Percentiles rank a stretch among this genome's conserved stretches.
These are phyloP conservation scores for Phocides pigmalion DNA, from an alignment of 1,140 invertebrate genomes.

Conservation along the genomic window DNA sequence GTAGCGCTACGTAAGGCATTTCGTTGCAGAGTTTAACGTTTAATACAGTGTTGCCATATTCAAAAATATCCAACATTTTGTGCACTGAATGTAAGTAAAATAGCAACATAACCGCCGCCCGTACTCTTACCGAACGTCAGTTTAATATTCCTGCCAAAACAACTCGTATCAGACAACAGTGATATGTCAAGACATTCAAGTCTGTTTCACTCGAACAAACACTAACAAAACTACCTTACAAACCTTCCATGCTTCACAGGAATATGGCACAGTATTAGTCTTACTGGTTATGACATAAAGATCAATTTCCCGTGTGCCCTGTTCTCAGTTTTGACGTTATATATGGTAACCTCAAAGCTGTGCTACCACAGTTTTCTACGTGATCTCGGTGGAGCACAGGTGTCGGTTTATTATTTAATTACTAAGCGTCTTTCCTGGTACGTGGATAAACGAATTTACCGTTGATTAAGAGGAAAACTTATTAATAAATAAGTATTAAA, in stretches of 20 bases:
- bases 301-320: not conserved
- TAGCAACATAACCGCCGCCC: not conserved
- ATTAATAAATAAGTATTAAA: too few relatives aligned
- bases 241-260: not conserved
- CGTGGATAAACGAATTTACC: conserved; percentile 4
- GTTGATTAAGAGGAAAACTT: not conserved
- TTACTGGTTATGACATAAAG: not conserved
- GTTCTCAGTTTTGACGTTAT: not conserved
- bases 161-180: conserved; percentile 6
- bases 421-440: conserved; percentile 3
- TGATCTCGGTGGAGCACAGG: conserved; percentile 15
- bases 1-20: too few relatives aligned
- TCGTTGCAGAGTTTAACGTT: too few relatives aligned
- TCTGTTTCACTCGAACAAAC: conserved; percentile 14
- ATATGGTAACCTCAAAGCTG: not conserved
- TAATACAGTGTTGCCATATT: too few relatives aligned
- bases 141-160: conserved; percentile 29
- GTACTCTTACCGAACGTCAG: conserved; percentile 9
- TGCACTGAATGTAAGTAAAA: too few relatives aligned
- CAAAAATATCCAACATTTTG: not conserved
- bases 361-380: conserved; percentile 23
- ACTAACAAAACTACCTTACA: not conserved
- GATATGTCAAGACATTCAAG: conserved; percentile 23
- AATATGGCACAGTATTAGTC: not conserved
- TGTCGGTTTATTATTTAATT: conserved; percentile 23